Percentiles rank a stretch among this genome's conserved stretches.
These are phyloP conservation scores for Cettia cetti DNA, from an alignment of 2,113 vertebrate genomes.

Conservation along the genomic window DNA sequence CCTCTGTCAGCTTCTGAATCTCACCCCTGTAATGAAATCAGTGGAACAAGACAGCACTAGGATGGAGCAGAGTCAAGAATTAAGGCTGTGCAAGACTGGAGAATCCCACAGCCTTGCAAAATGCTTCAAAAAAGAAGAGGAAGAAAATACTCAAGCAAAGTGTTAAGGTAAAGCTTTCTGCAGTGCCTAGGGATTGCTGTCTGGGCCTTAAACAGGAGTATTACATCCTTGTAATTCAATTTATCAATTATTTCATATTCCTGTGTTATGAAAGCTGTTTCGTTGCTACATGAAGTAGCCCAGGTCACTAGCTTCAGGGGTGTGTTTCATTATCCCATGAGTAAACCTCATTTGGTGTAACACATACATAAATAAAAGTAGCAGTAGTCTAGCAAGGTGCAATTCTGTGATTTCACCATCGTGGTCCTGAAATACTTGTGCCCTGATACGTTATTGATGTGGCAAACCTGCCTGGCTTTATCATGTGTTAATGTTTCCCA, in stretches of 20 bases:
- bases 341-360: neutral
- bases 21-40: neutral
- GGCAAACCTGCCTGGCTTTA: neutral
- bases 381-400: neutral
- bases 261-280: neutral
- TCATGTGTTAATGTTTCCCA: neutral
- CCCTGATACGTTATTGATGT: neutral
- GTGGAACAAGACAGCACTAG: neutral
- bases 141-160: neutral
- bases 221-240: neutral
- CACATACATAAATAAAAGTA: neutral
- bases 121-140: neutral
- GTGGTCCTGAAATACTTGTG: neutral
- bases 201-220: neutral
- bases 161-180: neutral
- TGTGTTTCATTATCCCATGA: neutral
- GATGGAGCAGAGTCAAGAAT: neutral
- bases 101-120: neutral
- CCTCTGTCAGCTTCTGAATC: neutral
- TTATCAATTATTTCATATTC: neutral
- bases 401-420: neutral
- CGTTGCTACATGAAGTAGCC: neutral
- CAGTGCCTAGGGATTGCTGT: neutral
- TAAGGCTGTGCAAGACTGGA: neutral
- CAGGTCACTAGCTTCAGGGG: neutral